These are phyloP conservation scores for Sesia bembeciformis DNA, from an alignment of 2,888 invertebrate species.

Conservation along the genomic window DNA sequence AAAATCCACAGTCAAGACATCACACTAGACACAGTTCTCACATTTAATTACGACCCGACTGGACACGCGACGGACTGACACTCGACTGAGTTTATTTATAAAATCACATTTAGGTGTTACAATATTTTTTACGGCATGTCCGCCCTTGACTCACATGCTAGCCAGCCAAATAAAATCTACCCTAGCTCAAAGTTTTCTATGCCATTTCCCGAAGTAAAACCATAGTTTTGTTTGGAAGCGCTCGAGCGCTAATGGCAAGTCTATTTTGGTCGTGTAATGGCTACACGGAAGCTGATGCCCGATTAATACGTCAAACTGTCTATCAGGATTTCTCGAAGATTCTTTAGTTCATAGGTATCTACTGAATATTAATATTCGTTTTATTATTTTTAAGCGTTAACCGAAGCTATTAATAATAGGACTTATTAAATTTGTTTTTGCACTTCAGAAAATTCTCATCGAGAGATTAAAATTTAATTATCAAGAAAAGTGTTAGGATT, in stretches of 20 bases:
- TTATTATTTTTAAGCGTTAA: too few species aligned
- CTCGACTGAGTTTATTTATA: conserved; percentile 66
- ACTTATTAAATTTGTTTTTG: too few species aligned
- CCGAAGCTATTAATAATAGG: too few species aligned
- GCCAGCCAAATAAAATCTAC: conserved; percentile 12
- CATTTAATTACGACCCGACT: not conserved
- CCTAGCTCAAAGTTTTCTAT: not conserved
- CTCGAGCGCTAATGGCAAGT: conserved; percentile 12
- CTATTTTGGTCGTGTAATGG: conserved; percentile 19
- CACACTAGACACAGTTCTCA: not conserved
- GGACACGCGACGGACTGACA: conserved; percentile 21
- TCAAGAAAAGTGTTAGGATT: too few species aligned
- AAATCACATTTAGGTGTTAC: conserved; percentile 47
- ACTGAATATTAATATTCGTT: too few species aligned
- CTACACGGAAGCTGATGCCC: conserved; percentile 11
- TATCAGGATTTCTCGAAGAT: conserved; percentile 6
- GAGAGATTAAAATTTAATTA: too few species aligned
- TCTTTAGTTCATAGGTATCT: not conserved
- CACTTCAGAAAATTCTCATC: too few species aligned
- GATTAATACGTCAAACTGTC: conserved; percentile 11
- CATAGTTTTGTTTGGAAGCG: not conserved
- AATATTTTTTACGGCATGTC: conserved; percentile 51
- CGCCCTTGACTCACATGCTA: conserved; percentile 61
- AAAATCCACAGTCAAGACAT: not conserved
- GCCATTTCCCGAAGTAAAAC: not conserved